Base-by-base conservation (phyloP, 2,888 invertebrate genomes). In the Hyposoter dolosus region DNA sequence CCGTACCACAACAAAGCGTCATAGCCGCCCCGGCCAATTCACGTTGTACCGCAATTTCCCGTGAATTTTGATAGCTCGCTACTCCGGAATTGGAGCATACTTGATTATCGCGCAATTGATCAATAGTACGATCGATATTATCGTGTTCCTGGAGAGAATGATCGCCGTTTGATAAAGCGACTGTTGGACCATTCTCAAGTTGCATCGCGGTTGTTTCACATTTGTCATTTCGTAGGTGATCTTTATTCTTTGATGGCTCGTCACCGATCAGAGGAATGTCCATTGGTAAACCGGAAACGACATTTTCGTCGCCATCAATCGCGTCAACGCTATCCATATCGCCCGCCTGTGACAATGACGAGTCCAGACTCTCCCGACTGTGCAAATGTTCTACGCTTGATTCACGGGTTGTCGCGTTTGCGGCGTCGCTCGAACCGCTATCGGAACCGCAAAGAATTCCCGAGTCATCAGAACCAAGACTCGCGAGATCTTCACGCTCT, bases 391-490 rank as follows among this genome's bases (percentile, higher is more conserved):
- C 95, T 65, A 95, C 95, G 90, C 95, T 95, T 15, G 95, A 95
- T 85, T 95, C 95, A 78, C 94, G 87, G 5, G 94, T 94, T 10
- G 95, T 95, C 6, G 94, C 94, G 87, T 92, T 93, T 10, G 93
- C 92, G 1, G 93, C 93, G 88, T 94, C 94, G 86, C 95, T 94
- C 45, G 95, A 94, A 60, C 95, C 95, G 87, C 94, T 94, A 87
- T 95, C 95, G 43, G 95, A 96, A 87, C 96, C 95, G 92, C 96
- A 96, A 81, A 96, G 94, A 89, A 97, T 97, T 88, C 97, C 97
- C 63, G 97, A 97, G 94, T 98, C 98, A 93, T 97, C 97, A 53
- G 97, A 97, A 63, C 97, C 97, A 19, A 96, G 94, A 90, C 96
- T 96, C 68, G 95, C 95, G 77, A 95, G 94, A 90, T 96, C 96